Percentiles rank a stretch among this genome's conserved stretches.
These are phyloP conservation scores for Platypus cylindrus DNA, from an alignment of 2,888 invertebrate genomes.

Conservation along the genomic window DNA sequence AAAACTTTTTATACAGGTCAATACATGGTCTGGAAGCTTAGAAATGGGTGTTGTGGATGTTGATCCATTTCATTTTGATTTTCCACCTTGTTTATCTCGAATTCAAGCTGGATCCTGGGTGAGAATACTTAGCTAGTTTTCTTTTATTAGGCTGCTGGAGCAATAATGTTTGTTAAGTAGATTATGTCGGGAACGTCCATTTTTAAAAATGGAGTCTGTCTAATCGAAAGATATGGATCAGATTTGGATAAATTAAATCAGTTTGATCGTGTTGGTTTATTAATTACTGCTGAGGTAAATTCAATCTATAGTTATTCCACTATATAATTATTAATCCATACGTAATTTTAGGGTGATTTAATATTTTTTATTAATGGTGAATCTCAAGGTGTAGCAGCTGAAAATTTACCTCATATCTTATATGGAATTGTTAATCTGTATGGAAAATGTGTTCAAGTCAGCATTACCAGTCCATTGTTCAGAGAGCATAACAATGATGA, in stretches of 20 bases:
- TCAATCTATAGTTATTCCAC: neutral
- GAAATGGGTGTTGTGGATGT: constrained; percentile 63
- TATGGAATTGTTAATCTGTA: constrained; percentile 72
- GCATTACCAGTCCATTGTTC: constrained; percentile 38
- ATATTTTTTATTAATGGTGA: constrained; percentile 82
- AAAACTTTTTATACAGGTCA: constrained; percentile 50
- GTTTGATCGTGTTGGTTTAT: constrained; percentile 73
- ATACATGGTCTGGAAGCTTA: constrained; percentile 66
- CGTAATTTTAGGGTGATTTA: constrained; percentile 52
- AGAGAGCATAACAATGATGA: constrained; percentile 37
- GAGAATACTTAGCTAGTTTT: constrained; percentile 12
- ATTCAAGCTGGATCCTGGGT: constrained; percentile 77
- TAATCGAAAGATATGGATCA: constrained; percentile 73
- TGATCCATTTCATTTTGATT: constrained; percentile 52
- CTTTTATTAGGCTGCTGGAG: neutral
- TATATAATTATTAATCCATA: neutral
- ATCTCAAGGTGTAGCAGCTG: constrained; percentile 77
- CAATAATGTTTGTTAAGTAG: too few relatives aligned
- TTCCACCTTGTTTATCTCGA: constrained; percentile 67
- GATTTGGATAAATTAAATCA: constrained; percentile 73
- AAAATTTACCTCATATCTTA: constrained; percentile 58
- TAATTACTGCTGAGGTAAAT: constrained; percentile 60
- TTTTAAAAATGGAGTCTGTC: constrained; percentile 69
- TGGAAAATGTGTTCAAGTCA: constrained; percentile 72
- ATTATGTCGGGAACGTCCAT: constrained; percentile 81